These are phyloP conservation scores for Fregata magnificens DNA, from an alignment of 2,113 vertebrate genomes.

Conservation along the genomic window DNA sequence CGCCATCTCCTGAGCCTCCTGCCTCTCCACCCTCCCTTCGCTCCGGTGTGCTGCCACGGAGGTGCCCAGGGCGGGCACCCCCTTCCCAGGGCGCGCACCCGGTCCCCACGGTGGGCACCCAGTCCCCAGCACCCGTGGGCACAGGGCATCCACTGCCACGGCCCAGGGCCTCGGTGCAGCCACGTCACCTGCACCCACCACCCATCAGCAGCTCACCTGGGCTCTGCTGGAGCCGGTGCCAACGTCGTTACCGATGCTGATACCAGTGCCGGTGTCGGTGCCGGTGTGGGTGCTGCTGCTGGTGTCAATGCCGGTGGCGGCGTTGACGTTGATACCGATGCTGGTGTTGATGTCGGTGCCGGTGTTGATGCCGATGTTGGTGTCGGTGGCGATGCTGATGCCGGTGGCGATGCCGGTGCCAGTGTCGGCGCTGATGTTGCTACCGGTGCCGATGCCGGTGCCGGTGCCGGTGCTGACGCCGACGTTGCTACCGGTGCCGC, in stretches of 20 bases:
- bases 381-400: accelerated
- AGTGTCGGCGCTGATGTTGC: accelerated
- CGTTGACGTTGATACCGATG: accelerated
- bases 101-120: background rate
- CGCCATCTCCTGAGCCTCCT: background rate
- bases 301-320: accelerated
- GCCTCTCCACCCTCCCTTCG: background rate
- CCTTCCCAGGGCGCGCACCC: background rate
- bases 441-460: accelerated
- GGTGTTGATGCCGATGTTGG: accelerated
- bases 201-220: background rate
- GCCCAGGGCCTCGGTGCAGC: background rate
- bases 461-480: accelerated
- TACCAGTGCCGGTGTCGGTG: accelerated
- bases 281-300: accelerated
- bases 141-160: background rate
- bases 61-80: background rate
- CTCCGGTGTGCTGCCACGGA: background rate
- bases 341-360: accelerated
- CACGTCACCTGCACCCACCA: background rate
- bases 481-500: accelerated
- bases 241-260: accelerated
- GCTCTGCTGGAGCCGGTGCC: background rate
- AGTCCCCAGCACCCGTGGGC: accelerated
- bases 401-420: accelerated